Base-by-base conservation (phyloP, 2,888 invertebrate genomes). In the Chesias legatella region DNA sequence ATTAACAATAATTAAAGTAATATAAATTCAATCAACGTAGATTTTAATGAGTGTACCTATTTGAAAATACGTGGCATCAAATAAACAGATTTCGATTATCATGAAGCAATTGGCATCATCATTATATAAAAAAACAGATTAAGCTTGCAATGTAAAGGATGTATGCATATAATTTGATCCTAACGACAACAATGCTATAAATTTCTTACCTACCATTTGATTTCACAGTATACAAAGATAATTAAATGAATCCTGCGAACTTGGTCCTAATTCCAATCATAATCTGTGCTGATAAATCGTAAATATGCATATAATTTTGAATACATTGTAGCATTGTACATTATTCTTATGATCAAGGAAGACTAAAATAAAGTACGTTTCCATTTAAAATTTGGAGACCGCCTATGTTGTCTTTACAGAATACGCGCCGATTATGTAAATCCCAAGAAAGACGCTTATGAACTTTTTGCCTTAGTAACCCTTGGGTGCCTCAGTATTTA, bases 211-310 rank as follows among this genome's bases (percentile, higher is more conserved):
- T n/a, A n/a, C n/a, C n/a, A n/a, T n/a, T n/a, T n/a, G n/a, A n/a
- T n/a, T n/a, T n/a, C n/a, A n/a, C 70, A 58, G 60, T 61, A 58
- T 55, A 56, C 61, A 61, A 63, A 74, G 71, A 74, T 80, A 77
- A 76, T 71, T 70, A 74, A 74, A 77, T 79, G 72, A 76, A 80
- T 77, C 67, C 71, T 51, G 58, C 65, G 72, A 82, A 81, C 67
- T 82, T 78, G 57, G 63, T 68, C 65, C 73, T 75, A 77, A 82
- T 84, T 82, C 81, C 82, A 79, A 82, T 83, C 81, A 78, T 77
- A 80, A 84, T 84, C 80, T 74, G 53, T 62, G 61, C 49, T 51
- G 56, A 60, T 62, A 57, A 71, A 70, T 60, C 68, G 66, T 67
- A 72, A 75, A 75, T 74, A 70, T 64, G 67, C 68, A 67, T 62